Base-by-base conservation (phyloP, 2,888 invertebrate species). In the Folsomia candida region DNA sequence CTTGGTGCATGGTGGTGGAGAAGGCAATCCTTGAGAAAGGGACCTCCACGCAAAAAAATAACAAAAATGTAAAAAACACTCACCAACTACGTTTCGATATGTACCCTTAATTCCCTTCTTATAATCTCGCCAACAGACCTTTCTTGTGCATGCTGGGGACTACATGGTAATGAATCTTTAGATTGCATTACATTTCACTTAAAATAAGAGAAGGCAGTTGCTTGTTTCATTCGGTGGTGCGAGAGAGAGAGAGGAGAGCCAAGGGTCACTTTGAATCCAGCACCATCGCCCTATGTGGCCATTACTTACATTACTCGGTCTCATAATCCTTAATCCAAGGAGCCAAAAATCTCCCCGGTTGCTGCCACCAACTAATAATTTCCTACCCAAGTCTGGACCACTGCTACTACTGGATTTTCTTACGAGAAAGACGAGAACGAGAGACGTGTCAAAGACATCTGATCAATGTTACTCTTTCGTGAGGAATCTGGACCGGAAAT, bases 401-500 rank as follows among this genome's bases (percentile, higher is more conserved):
- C n/a, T n/a, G n/a, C n/a, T n/a, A n/a, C 54, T 54, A 54, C 18
- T 54, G 37, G 37, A 37, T 37, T 37, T 14, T 37, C 37, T 4
- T 37, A 14, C 6, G 37, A 37, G 37, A 14, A 37, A 14, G 14
- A 54, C 6, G 54, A 54, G 18, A 54, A 6, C 6, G 37, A 74
- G 76, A 75, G 78, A 78, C 76, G 76, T 78, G 76, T 78, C 18
- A 78, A 79, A 78, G 76, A 77, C 78, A 78, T 79, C 79, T 78
- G 79, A 79, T 78, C 79, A 79, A 77, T 79, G 79, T 78, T 78
- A 28, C 66, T 63, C 22, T 60, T 60, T 65, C 64, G 60, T 54
- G 57, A 67, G 75, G 78, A 78, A 78, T 79, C 74, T 76, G 71
- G 76, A 73, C 79, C 80, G 80, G 80, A 80, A 80, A 80, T 80